A percentile compares a stretch with the other conserved stretches of the same genome.
phyloP scores from a whole-genome alignment of 2,113 vertebrate genomes.

The Miniopterus natalensis region DNA sequence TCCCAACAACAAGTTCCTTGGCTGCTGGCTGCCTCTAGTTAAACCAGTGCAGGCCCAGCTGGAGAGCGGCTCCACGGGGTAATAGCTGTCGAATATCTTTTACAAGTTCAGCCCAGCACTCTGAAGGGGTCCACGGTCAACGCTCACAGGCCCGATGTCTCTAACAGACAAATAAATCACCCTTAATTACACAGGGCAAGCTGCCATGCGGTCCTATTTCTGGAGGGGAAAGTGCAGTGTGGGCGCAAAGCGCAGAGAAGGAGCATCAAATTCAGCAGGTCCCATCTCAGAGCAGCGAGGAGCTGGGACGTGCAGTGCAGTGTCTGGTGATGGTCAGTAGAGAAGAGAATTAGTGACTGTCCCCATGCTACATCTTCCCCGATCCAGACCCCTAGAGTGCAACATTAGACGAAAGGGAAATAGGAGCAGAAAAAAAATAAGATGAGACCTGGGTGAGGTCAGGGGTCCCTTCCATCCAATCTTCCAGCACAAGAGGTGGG shows the following conservation, averaged over 20 bases:
- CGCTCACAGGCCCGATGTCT: constrained; percentile 1
- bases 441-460: too few species aligned
- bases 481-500: neutral
- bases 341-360: neutral
- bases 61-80: neutral
- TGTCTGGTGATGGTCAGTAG: neutral
- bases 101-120: neutral
- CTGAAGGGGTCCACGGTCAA: neutral
- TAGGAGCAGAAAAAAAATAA: neutral
- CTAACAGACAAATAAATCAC: constrained; percentile 54
- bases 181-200: constrained; percentile 38
- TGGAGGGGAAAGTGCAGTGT: neutral
- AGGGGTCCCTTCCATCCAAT: neutral
- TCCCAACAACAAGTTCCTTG: neutral
- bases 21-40: neutral
- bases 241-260: neutral
- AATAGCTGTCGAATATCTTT: neutral
- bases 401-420: neutral
- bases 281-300: too few species aligned
- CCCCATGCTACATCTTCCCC: accelerated
- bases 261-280: neutral
- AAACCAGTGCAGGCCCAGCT: neutral
- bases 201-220: constrained; percentile 1
- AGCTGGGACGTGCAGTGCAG: neutral
- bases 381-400: neutral